Evolutionary conservation across 2,113 vertebrate species (phyloP).

Genomic region (Osmerus mordax): DNA sequence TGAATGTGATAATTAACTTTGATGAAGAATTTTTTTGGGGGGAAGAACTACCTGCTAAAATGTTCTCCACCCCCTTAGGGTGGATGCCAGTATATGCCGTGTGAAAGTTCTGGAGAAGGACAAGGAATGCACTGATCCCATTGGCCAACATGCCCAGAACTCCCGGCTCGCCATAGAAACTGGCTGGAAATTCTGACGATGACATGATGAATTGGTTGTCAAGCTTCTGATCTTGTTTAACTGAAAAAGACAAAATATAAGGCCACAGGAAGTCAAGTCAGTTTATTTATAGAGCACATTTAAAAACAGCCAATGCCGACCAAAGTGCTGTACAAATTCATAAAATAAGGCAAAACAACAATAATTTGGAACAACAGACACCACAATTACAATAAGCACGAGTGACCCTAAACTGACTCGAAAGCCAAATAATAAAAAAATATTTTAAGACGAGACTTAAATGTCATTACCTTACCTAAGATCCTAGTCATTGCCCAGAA

Average conservation of each 20-base stretch:
- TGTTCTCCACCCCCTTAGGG: slow-evolving; percentile 74
- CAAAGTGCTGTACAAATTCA: too few species aligned
- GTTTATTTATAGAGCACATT: too few species aligned
- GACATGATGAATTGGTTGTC: slow-evolving; percentile 57
- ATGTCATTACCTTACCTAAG: too few species aligned
- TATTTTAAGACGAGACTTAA: too few species aligned
- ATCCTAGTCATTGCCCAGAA: too few species aligned
- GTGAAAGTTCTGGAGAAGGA: slow-evolving; percentile 82
- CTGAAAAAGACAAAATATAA: slow-evolving; percentile 5
- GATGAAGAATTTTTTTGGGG: not conserved
- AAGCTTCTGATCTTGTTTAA: not conserved
- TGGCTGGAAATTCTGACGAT: slow-evolving; percentile 76
- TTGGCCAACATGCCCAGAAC: slow-evolving; percentile 84
- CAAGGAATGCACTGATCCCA: slow-evolving; percentile 84
- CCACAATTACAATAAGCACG: too few species aligned
- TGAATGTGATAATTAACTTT: too few species aligned
- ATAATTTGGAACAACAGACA: too few species aligned
- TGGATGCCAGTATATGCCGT: slow-evolving; percentile 58
- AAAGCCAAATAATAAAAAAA: too few species aligned
- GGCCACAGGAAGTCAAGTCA: not conserved
- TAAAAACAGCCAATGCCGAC: too few species aligned
- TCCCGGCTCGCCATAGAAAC: slow-evolving; percentile 85
- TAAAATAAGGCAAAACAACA: too few species aligned
- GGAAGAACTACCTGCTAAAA: slow-evolving; percentile 75
- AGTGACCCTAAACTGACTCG: too few species aligned